Base-by-base conservation (phyloP, 1,140 invertebrate genomes). In the Papilio polyxenes region DNA sequence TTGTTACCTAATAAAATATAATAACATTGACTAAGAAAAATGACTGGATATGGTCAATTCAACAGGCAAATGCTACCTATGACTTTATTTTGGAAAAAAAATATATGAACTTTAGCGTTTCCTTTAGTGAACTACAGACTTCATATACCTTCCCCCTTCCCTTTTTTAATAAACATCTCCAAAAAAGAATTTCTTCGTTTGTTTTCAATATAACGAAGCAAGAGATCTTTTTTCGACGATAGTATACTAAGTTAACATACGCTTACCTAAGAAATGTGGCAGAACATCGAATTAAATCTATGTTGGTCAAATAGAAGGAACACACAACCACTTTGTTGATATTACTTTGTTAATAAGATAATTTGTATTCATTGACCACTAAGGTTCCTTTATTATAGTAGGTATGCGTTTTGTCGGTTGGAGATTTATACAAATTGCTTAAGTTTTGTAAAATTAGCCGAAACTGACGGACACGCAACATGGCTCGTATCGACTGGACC, bases 401-500 rank as follows among this genome's bases (percentile, higher is more conserved):
- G 62, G 31, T 69, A 69, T 72, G 31, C 11, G 65, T 72, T 15
- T 7, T 15, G 31, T 37, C n/a, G 53, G 53, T 72, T 37, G n/a
- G 37, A 69, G 31, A 65, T 31, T 65, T 65, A 65, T 13, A 72
- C 31, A 72, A 72, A 72, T 72, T 72, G 31, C 65, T 72, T 37
- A 9, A 72, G 23, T 72, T 72, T 72, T 37, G 65, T 72, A 15
- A 72, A 72, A 72, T 72, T 72, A 10, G 13, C 65, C 65, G 31
- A 72, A 72, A 72, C 48, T 76, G 78, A 81, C 72, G 62, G 80
- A 53, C 84, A 85, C 75, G 82, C 84, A 80, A 84, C 56, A 23
- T 80, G 40, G 75, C 65, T 72, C 65, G 65, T 72, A 2, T 31
- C 23, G 65, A 37, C 31, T 7, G 65, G 11, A 37, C 65, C 65